Percentiles rank a stretch among this genome's conserved stretches.
Conservation (phyloP, 2,797 vertebrate species). For the Tapirus indicus region DNA sequence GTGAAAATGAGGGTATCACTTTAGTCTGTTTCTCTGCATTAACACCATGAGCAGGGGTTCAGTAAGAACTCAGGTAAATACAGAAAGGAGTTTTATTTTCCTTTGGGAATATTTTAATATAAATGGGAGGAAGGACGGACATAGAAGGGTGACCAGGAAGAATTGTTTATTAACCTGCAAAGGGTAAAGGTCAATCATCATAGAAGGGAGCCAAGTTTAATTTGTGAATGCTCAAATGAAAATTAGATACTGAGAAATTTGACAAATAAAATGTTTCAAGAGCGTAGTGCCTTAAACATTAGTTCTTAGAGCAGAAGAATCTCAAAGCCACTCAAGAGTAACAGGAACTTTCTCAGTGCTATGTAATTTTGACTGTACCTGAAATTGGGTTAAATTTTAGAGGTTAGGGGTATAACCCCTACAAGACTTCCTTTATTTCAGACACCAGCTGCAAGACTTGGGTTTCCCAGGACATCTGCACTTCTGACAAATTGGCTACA, state of each 20-base stretch:
- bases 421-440: background rate
- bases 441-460: background rate
- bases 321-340: background rate
- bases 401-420: background rate
- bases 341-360: background rate
- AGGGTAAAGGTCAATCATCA: background rate
- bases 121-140: background rate
- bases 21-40: background rate
- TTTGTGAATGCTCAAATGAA: background rate
- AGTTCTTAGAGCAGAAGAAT: background rate
- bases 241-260: background rate
- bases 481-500: background rate
- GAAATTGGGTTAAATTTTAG: constrained; percentile 4
- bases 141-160: background rate
- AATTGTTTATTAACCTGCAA: background rate
- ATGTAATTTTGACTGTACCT: background rate
- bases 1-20: background rate
- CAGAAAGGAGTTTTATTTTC: background rate
- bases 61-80: background rate
- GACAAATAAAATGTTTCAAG: background rate
- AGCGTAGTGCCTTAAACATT: background rate
- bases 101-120: background rate
- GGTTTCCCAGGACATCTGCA: background rate
- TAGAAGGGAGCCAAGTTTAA: background rate
- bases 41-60: background rate